Base-by-base conservation (phyloP, 2,888 invertebrate genomes). In the Formica aserva region DNA sequence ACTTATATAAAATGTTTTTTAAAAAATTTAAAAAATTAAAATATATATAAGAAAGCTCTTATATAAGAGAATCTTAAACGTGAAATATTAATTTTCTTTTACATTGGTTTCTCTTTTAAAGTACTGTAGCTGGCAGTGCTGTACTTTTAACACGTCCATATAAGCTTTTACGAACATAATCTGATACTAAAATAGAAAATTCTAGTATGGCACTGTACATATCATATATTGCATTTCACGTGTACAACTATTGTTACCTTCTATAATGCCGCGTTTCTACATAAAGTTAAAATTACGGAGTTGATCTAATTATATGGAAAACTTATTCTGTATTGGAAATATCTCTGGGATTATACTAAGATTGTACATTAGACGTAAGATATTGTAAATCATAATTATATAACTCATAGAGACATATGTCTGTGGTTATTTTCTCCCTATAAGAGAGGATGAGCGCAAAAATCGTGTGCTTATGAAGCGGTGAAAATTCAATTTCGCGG, bases 401-500 rank as follows among this genome's bases (percentile, higher is more conserved):
- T n/a, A 45, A 45, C 8, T 38, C 18, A 8, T 29, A 60, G 29
- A 41, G 35, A 15, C 45, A 38, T 4, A 48, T 9, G 9, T 15
- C 0, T 52, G 48, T 38, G 18, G 35, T 35, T 26, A 45, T 55
- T 38, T 55, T 77, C 41, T 41, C 1, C 0, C 38, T 13, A 35
- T 18, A 32, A 35, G 52, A 38, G 13, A 1, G 5, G 6, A 41
- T 18, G 72, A 52, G 3, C 48, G 35, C 13, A 55, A 78, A 83
- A 82, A 76, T 80, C 22, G 76, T 41, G 67, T 45, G 35, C 5
- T 63, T 76, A 13, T 63, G 11, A 8, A 26, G 55, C 63, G 55
- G 22, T 60, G 72, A 60, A 74, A 87, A 85, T 81, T 71, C 57
- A 57, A 87, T 87, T 83, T 82, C 26, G 69, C 62, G 81, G 52